Conservation (phyloP, 2,888 invertebrate species). For the Aphrophora alni region DNA sequence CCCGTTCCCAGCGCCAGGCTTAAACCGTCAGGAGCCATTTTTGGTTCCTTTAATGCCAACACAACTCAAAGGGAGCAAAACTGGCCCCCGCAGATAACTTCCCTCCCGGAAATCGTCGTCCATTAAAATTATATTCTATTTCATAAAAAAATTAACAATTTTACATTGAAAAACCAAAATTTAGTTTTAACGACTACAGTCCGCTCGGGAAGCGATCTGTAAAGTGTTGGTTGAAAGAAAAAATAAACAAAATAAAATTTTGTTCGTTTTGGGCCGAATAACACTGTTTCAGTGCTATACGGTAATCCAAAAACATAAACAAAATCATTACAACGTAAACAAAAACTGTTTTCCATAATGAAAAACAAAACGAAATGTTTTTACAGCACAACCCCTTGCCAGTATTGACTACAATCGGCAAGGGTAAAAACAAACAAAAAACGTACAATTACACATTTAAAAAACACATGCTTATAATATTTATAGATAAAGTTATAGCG, state of each 20-base stretch:
- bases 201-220: conserved; percentile 28
- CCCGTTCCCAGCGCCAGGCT: conserved; percentile 43
- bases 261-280: conserved; percentile 25
- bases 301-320: conserved; percentile 35
- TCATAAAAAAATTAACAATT: neutral
- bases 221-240: conserved; percentile 23
- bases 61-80: conserved; percentile 43
- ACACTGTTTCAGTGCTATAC: conserved; percentile 24
- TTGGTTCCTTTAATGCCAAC: conserved; percentile 44
- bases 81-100: conserved; percentile 37
- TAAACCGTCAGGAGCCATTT: conserved; percentile 37
- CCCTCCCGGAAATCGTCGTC: conserved; percentile 30
- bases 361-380: conserved; percentile 31
- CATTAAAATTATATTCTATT: neutral
- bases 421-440: conserved; percentile 43
- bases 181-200: conserved; percentile 5
- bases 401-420: neutral
- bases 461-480: conserved; percentile 60
- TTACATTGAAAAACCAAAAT: no score
- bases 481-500: conserved; percentile 35
- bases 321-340: conserved; percentile 17
- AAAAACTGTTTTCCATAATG: neutral
- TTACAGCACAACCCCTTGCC: conserved; percentile 26
- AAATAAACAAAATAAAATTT: neutral
- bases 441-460: conserved; percentile 61